phyloP scores from a whole-genome alignment of 1,140 invertebrate species.

The Drosophila ficusphila region DNA sequence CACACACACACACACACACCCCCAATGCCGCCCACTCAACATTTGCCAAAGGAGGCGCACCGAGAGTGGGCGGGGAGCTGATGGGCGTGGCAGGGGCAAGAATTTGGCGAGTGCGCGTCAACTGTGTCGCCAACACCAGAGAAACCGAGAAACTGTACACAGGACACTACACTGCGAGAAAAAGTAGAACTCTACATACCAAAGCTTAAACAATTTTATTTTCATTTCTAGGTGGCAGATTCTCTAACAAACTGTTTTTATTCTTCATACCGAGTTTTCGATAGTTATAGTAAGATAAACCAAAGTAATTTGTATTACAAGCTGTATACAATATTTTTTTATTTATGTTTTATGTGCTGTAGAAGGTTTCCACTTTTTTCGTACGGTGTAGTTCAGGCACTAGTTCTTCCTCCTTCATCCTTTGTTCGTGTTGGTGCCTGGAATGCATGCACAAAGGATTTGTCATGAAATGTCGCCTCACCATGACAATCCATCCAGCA shows the following conservation, averaged over 20 bases:
- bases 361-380: too few relatives aligned
- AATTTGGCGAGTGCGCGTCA: slow-evolving; percentile 63
- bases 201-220: too few relatives aligned
- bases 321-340: too few relatives aligned
- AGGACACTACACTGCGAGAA: background rate
- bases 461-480: slow-evolving; percentile 58
- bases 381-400: background rate
- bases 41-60: background rate
- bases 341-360: too few relatives aligned
- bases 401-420: background rate
- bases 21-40: background rate
- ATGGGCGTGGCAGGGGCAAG: slow-evolving; percentile 12
- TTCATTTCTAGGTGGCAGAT: too few relatives aligned
- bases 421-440: slow-evolving; percentile 11
- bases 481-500: slow-evolving; percentile 24
- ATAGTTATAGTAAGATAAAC: too few relatives aligned
- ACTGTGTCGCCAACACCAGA: slow-evolving; percentile 60
- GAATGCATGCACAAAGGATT: slow-evolving; percentile 49
- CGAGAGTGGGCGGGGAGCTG: background rate
- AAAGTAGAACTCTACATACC: too few relatives aligned
- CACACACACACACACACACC: slow-evolving; percentile 1
- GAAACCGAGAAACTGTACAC: background rate
- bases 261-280: too few relatives aligned
- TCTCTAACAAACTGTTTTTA: too few relatives aligned
- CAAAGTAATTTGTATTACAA: too few relatives aligned